These are phyloP conservation scores for Huso huso DNA, from an alignment of 2,797 vertebrate genomes.

Conservation along the genomic window DNA sequence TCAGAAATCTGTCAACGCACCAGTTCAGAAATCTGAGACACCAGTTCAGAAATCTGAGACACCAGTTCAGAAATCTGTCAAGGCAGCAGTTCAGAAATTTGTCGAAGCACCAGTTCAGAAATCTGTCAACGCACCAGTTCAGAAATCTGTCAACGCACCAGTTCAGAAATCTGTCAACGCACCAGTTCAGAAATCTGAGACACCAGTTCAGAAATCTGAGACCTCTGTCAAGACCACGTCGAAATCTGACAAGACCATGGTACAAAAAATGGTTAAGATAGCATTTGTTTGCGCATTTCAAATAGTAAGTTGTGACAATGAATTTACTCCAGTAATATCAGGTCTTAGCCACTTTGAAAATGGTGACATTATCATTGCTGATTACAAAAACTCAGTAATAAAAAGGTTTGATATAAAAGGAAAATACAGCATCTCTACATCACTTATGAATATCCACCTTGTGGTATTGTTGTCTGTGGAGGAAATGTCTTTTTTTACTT, in stretches of 20 bases:
- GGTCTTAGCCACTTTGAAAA: constrained; percentile 13
- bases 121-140: too few relatives aligned
- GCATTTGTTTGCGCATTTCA: constrained; percentile 7
- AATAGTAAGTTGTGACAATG: neutral
- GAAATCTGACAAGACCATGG: too few relatives aligned
- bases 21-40: too few relatives aligned
- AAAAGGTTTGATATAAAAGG: constrained; percentile 9
- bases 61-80: too few relatives aligned
- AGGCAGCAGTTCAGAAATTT: neutral
- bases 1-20: too few relatives aligned
- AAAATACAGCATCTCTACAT: neutral
- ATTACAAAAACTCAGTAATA: constrained; percentile 12
- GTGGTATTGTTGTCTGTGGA: constrained; percentile 21
- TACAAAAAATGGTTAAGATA: neutral
- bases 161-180: too few relatives aligned
- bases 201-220: too few relatives aligned
- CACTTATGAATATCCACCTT: constrained; percentile 6
- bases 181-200: too few relatives aligned
- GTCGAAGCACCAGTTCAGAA: too few relatives aligned
- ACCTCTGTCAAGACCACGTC: too few relatives aligned
- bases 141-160: too few relatives aligned
- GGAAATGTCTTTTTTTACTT: constrained; percentile 23
- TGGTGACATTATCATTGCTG: constrained; percentile 15
- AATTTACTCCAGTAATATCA: neutral
- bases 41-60: too few relatives aligned